Evolutionary conservation across 2,888 invertebrate species (phyloP).

Genomic region (Callosobruchus maculatus): DNA sequence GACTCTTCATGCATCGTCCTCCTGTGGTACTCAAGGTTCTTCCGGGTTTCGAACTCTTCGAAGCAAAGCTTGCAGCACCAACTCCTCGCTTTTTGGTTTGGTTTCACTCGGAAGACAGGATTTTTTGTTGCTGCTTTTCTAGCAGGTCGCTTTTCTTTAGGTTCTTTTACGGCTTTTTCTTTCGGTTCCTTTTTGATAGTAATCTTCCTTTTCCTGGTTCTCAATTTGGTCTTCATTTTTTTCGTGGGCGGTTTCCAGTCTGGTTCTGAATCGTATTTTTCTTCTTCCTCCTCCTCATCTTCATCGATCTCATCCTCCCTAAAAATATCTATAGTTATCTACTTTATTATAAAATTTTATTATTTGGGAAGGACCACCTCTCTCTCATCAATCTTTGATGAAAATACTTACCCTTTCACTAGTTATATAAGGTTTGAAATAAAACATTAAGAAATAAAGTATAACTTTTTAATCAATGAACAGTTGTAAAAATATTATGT

Average conservation of each 20-base stretch:
- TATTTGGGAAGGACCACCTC: neutral
- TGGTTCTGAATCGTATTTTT: neutral
- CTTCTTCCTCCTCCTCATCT: neutral
- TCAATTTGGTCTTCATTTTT: constrained; percentile 7
- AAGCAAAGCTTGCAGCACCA: constrained; percentile 33
- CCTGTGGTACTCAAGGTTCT: constrained; percentile 30
- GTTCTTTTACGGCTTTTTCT: neutral
- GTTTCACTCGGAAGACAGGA: constrained; percentile 19
- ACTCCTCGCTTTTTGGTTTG: constrained; percentile 29
- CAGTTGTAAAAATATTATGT: too few species aligned
- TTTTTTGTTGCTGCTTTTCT: constrained; percentile 11
- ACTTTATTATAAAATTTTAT: neutral
- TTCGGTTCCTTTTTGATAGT: neutral
- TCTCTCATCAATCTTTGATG: neutral
- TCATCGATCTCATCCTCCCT: neutral
- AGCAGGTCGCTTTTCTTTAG: constrained; percentile 1
- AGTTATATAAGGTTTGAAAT: neutral
- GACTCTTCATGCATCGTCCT: constrained; percentile 22
- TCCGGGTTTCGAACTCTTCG: constrained; percentile 26
- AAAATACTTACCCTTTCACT: neutral
- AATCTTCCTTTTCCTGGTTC: neutral
- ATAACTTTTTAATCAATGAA: neutral
- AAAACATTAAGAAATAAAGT: neutral
- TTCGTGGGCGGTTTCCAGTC: neutral
- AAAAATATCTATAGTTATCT: neutral